These are phyloP conservation scores for Frieseomelitta varia DNA, from an alignment of 1,140 invertebrate genomes.

Conservation along the genomic window DNA sequence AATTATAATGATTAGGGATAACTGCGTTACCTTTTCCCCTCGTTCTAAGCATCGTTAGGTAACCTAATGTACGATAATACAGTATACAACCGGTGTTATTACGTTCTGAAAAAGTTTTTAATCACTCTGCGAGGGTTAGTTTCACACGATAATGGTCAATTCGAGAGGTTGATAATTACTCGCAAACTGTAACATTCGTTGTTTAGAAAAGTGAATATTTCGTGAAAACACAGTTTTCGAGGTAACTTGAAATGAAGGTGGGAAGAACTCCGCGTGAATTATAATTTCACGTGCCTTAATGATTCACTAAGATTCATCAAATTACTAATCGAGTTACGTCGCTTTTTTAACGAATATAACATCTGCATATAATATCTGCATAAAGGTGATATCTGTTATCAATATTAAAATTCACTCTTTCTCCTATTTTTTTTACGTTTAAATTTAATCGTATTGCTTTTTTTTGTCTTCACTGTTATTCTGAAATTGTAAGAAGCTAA, in stretches of 20 bases:
- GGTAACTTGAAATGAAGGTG: background rate
- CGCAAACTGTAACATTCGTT: background rate
- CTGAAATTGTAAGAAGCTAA: too few species aligned
- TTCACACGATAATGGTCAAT: background rate
- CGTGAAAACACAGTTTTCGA: background rate
- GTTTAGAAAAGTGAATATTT: background rate
- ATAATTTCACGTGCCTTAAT: background rate
- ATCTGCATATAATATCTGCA: too few species aligned
- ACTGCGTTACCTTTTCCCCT: background rate
- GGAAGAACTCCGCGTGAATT: background rate
- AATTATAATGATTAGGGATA: conserved; percentile 32
- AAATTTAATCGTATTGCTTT: too few species aligned
- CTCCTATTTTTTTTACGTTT: too few species aligned
- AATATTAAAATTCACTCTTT: too few species aligned
- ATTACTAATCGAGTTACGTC: too few species aligned
- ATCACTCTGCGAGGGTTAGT: background rate
- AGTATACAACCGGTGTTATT: background rate
- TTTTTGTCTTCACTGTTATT: too few species aligned
- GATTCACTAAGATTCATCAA: too few species aligned
- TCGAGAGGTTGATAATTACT: background rate
- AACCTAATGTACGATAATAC: background rate
- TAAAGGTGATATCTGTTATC: too few species aligned
- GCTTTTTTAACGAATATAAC: too few species aligned
- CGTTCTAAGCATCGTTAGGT: background rate
- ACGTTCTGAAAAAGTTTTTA: conserved; percentile 2